Conservation (phyloP, 2,888 invertebrate genomes). For the Crepidodera aurea region DNA sequence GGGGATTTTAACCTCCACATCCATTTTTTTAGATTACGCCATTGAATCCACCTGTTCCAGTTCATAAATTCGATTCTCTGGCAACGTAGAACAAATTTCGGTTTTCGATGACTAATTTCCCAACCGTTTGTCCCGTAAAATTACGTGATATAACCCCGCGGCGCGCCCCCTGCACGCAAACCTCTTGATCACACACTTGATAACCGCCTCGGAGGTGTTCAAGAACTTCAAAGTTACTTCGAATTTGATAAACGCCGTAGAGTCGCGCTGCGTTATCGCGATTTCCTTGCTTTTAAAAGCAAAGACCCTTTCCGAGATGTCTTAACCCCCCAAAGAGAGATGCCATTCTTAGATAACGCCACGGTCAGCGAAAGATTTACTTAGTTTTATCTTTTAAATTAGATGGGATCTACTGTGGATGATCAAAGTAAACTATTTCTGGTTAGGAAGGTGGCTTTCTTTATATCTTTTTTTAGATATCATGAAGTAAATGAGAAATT, state of each 20-base stretch:
- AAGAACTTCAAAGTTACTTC: slow-evolving; percentile 24
- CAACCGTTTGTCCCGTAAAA: slow-evolving; percentile 10
- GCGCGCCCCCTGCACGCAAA: slow-evolving; percentile 5
- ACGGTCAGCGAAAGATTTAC: slow-evolving; percentile 22
- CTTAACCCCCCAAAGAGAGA: slow-evolving; percentile 22
- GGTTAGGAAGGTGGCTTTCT: background rate
- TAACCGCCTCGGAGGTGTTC: slow-evolving; percentile 22
- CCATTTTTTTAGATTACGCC: no score
- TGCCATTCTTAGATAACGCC: slow-evolving; percentile 20
- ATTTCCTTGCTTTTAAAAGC: slow-evolving; percentile 18
- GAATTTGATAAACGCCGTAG: slow-evolving; percentile 27
- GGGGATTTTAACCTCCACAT: no score
- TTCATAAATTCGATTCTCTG: background rate
- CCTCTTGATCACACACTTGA: slow-evolving; percentile 22
- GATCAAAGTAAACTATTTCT: background rate
- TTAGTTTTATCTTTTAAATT: slow-evolving; percentile 27
- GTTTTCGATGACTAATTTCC: slow-evolving; percentile 11
- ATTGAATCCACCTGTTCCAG: background rate
- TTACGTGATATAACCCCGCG: slow-evolving; percentile 3
- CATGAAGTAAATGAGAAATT: no score
- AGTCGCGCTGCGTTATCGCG: slow-evolving; percentile 15
- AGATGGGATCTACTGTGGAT: slow-evolving; percentile 4
- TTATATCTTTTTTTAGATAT: no score
- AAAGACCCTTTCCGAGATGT: background rate
- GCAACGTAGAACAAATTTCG: background rate